Base-by-base conservation (phyloP, 2,113 vertebrate species). In the Sylvilagus bachmani region DNA sequence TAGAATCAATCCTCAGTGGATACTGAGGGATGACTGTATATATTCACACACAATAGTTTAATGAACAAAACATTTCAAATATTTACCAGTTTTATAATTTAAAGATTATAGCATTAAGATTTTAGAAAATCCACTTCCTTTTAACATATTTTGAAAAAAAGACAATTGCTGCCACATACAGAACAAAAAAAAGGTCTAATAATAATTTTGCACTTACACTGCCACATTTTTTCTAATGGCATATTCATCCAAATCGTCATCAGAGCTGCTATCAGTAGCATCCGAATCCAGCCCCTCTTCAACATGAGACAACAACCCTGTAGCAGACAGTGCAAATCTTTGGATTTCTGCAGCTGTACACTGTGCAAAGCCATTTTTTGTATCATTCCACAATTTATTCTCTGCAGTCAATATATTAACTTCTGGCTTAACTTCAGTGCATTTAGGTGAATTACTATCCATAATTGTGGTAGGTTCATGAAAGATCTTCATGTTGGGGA, bases 221-320 rank as follows among this genome's bases (percentile, higher is more conserved):
- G 98, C 91, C 94, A 97, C 67, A 91, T 96, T 91, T 95, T 96
- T 98, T 95, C 94, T 98, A 96, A 97, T 80, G 96, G 97, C 38
- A 89, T 83, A 96, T 31, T 96, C 98, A 96, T 98, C 97, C 94
- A 96, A 96, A 78, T 99, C 99, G 16, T 99, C 99, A 85, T 99
- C 99, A 90, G 99, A 99, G 98, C 99, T 99, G 99, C 99, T 99
- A 80, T 98, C 99, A 0, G 99, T 99, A 92, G 98, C 99, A 85
- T 99, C 99, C 0, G 99, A 99, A 98, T 99, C 99, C 98, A 99
- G 96, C 84, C 98, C 98, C 93, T 98, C 98, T 98, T 99, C 98
- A 90, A 99, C 98, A 0, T 98, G 98, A 80, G 98, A 98, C 91
- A 99, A 97, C 88, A 99, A 95, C n/a, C 97, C 98, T 96, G 98